phyloP scores from a whole-genome alignment of 2,797 vertebrate species.

The Uromys caudimaculatus region DNA sequence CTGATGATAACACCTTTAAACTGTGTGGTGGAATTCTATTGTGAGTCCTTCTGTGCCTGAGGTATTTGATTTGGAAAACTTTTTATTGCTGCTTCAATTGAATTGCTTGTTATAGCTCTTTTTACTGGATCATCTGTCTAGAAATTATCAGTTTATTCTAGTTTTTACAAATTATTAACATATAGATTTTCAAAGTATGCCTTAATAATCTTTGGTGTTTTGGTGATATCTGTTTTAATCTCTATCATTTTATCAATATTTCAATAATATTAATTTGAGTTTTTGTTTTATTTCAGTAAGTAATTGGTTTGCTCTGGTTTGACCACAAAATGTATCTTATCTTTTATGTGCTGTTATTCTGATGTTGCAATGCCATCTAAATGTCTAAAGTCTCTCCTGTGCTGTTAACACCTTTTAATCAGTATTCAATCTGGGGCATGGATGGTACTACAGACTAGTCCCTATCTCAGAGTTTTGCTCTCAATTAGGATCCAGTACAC shows the following conservation, averaged over 20 bases:
- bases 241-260: background rate
- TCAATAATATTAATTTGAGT: background rate
- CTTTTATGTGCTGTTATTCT: background rate
- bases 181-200: background rate
- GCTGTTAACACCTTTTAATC: background rate
- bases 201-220: background rate
- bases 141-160: background rate
- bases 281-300: background rate
- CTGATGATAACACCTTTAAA: background rate
- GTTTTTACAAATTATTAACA: background rate
- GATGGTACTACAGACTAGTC: background rate
- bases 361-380: background rate
- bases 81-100: background rate
- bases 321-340: background rate
- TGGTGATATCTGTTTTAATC: background rate
- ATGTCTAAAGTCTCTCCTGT: background rate
- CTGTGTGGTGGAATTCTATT: background rate
- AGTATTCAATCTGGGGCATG: background rate
- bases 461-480: background rate
- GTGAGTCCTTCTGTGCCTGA: background rate
- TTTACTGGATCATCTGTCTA: background rate
- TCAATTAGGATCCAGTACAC: background rate
- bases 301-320: background rate
- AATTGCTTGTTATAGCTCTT: background rate
- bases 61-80: background rate